Conservation (phyloP, 2,113 vertebrate species). For the Rattus rattus region DNA sequence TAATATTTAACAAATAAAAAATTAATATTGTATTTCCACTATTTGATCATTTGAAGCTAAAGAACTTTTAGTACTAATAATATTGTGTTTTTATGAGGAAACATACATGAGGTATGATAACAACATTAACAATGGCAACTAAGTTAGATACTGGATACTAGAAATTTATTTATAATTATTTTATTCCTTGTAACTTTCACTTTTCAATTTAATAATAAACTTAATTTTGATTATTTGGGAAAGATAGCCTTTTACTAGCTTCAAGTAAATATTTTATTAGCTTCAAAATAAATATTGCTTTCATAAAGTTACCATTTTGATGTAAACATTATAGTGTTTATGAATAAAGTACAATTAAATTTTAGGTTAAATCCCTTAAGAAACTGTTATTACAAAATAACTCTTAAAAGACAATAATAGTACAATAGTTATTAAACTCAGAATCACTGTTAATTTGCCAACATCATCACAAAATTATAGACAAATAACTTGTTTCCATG, state of each 20-base stretch:
- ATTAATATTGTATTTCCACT: background rate
- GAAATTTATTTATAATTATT: constrained; percentile 8
- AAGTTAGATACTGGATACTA: background rate
- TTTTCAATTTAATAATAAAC: background rate
- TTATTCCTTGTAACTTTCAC: background rate
- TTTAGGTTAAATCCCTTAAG: constrained; percentile 32
- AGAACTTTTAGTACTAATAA: constrained; percentile 52
- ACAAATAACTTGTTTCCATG: background rate
- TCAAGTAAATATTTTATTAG: background rate
- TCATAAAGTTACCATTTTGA: background rate
- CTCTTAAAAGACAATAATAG: background rate
- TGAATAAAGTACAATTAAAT: background rate
- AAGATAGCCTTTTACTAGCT: background rate
- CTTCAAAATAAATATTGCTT: background rate
- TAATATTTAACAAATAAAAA: background rate
- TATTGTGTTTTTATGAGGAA: background rate
- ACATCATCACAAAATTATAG: background rate
- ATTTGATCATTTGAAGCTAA: background rate
- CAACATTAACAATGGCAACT: background rate
- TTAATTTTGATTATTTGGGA: background rate
- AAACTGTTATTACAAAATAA: background rate
- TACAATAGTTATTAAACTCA: background rate
- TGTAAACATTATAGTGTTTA: constrained; percentile 18
- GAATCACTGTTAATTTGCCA: background rate
- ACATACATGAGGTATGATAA: background rate